These are phyloP conservation scores for Merops nubicus DNA, from an alignment of 2,113 vertebrate species.

Conservation along the genomic window DNA sequence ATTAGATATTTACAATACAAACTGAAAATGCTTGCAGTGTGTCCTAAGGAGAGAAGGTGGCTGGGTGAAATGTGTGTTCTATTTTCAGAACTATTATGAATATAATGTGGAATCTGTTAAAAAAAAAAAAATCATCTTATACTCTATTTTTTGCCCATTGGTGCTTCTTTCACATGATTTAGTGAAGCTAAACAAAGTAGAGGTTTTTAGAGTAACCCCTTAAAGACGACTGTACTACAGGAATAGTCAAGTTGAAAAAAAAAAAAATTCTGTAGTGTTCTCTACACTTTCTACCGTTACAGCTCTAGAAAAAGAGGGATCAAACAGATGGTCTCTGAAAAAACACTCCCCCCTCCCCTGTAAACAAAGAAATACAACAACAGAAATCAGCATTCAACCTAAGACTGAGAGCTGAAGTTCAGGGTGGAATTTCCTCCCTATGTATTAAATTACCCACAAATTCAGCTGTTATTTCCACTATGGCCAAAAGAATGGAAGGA, in stretches of 20 bases:
- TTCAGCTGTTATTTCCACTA: not conserved
- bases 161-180: not conserved
- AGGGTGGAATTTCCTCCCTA: not conserved
- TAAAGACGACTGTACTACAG: not conserved
- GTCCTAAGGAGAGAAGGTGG: not conserved
- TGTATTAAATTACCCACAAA: not conserved
- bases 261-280: fast-evolving
- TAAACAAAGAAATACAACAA: not conserved
- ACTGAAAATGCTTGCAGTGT: not conserved
- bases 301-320: not conserved
- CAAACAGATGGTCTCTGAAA: not conserved
- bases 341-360: not conserved
- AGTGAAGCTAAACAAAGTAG: not conserved
- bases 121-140: not conserved
- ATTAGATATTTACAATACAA: not conserved
- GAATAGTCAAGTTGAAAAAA: not conserved
- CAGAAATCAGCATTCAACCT: not conserved
- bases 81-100: not conserved
- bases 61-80: not conserved
- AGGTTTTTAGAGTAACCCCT: not conserved
- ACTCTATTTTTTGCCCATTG: not conserved
- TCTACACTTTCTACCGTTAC: not conserved
- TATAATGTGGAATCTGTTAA: not conserved
- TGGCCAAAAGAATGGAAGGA: not conserved
- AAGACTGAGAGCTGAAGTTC: not conserved